Conservation (phyloP, 2,888 invertebrate genomes). For the Hypomecis punctinalis region DNA sequence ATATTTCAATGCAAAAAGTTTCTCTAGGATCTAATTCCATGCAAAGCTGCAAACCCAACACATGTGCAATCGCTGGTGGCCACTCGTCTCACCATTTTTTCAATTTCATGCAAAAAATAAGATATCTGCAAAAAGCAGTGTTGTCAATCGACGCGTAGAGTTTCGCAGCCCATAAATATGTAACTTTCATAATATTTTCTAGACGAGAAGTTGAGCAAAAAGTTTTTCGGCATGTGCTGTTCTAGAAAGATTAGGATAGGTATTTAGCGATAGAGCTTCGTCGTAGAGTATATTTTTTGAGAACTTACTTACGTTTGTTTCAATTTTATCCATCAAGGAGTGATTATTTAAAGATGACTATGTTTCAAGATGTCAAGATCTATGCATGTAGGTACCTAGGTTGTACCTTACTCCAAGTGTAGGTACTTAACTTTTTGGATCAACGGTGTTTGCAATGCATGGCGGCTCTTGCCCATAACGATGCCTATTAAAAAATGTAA, state of each 20-base stretch:
- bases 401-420: no score
- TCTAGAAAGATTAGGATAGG: not conserved
- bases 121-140: conserved; percentile 32
- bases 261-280: not conserved
- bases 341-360: no score
- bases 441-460: no score
- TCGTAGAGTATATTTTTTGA: not conserved
- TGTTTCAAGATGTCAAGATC: no score
- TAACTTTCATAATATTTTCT: conserved; percentile 72
- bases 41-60: not conserved
- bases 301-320: no score
- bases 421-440: no score
- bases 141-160: conserved; percentile 57
- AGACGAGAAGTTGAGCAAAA: conserved; percentile 40
- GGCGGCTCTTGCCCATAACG: no score
- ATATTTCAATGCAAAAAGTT: no score
- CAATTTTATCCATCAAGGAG: no score
- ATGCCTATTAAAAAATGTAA: no score
- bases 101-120: conserved; percentile 30
- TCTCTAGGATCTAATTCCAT: not conserved
- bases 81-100: conserved; percentile 11
- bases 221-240: conserved; percentile 31
- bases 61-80: conserved; percentile 27
- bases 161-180: conserved; percentile 76
- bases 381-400: no score